Evolutionary conservation across 2,113 vertebrate species (phyloP), one percentile per base, ranked within the genome.

Genomic region (Aythya baeri): DNA sequence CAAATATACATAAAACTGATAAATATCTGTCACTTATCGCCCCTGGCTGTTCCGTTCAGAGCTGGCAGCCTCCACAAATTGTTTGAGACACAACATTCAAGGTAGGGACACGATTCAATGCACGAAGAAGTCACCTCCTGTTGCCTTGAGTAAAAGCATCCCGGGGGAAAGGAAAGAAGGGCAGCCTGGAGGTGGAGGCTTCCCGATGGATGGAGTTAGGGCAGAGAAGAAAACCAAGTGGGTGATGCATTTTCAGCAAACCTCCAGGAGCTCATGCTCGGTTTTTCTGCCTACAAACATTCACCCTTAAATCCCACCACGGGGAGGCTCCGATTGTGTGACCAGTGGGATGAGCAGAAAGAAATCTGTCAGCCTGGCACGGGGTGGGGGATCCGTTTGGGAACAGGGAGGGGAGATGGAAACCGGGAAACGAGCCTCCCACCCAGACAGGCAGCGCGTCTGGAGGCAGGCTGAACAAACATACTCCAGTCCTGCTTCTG

Each of bases 381-480:
- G 59, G 91, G 92, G 88, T 76, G 83, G 62, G 83, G 67, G 71
- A 92, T 93, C 81, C 2, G 1, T 67, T 58, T 95, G 91, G 86
- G 96, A 95, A 92, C 58, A 85, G 74, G 83, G 66, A 93, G 83
- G 67, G 49, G 59, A 5, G 50, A 62, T 52, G 92, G 94, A 92
- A 96, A 89, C 12, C 0, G 15, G 88, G 86, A 95, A 93, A 68
- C 38, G 36, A 93, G 49, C 36, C 89, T 95, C 74, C 86, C 78
- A 50, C 63, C 67, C 78, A 70, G 79, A 79, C 2, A 9, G 70
- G 34, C 71, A 91, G 75, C 36, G 13, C 7, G 59, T 72, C 77
- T 92, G 71, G n/a, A 89, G 36, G 43, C 73, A 92, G 81, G 66
- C 88, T 89, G 90, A 94, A 94, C 70, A 96, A 95, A 96, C 77